Evolutionary conservation across 2,113 vertebrate species (phyloP), one percentile per base, ranked within the genome.

Genomic region (Chelonoidis abingdonii): DNA sequence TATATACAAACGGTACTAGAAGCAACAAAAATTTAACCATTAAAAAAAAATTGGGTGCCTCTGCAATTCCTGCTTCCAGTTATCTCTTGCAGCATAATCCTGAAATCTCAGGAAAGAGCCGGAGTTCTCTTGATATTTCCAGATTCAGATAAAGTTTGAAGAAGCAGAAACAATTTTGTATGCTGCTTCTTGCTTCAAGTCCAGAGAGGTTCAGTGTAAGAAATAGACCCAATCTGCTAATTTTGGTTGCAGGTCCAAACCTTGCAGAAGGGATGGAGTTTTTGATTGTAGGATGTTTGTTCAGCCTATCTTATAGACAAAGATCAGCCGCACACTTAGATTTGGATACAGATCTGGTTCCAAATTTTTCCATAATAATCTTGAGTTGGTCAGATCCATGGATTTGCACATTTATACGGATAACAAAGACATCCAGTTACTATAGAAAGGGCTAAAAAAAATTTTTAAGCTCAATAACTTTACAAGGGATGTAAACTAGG

Each of bases 381-480:
- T 47, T 44, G 7, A 35, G 11, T 5, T 80, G 22, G 2, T 87
- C 10, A 82, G n/a, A n/a, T 2, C 0, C 49, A 1, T 7, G 41
- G 11, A 47, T 79, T 14, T 0, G 86, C 44, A 47, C 54, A 44
- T 25, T 82, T 41, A 31, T 35, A 65, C 17, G 12, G 29, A 65
- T 65, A 65, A 65, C 59, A 65, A 65, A 35, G 59, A 65, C 29
- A 65, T 19, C 4, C 6, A 47, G 25, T 78, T 41, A 54, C 17
- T 25, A 5, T 24, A 49, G 27, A 78, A 91, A 72, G 86, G 52
- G 52, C 16, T 52, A 17, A 52, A 52, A 16, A 17, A 52, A 6
- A 6, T 17, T 17, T 17, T 52, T 52, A 52, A 52, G 17, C 16
- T 16, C 16, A 52, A 52, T 52, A 52, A 16, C 16, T 52, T 52